Base-by-base conservation (phyloP, 2,888 invertebrate genomes). In the Nowickia ferox region DNA sequence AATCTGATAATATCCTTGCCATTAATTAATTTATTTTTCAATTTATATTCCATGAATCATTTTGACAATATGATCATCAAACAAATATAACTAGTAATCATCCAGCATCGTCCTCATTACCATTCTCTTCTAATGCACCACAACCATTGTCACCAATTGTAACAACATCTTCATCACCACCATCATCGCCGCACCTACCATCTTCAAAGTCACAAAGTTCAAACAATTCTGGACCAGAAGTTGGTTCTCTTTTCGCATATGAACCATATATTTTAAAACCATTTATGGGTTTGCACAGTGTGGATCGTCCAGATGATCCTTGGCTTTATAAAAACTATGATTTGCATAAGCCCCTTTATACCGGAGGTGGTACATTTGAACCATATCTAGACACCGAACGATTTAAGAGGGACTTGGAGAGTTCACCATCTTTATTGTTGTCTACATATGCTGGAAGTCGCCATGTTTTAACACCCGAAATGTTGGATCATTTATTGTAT, bases 201-300 rank as follows among this genome's bases (percentile, higher is more conserved):
- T 46, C 66, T 30, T 61, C 65, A 75, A 68, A 63, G 55, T 53
- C 74, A 46, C 13, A 30, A 80, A 80, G 17, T 69, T 42, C 59
- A 19, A 77, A 40, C 71, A 59, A 77, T 68, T 59, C 65, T 74
- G 72, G 79, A 79, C 72, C 87, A 9, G 83, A 87, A 77, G 78
- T 55, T 59, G 88, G 90, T 55, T 87, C 90, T 11, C 5, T 87
- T 1, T 86, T 88, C 46, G 83, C 87, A 65, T 88, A 71, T 38
- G 76, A 68, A 51, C 89, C 89, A 0, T 59, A 84, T 15, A 51
- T 92, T 38, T 61, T 92, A 10, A 48, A 86, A 76, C 92, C 92
- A 2, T 92, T 90, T 74, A 91, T 92, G 92, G 92, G 92, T 8
- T 65, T 91, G 6, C 84, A 88, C 69, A 87, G 89, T 11, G 63